Evolutionary conservation across 2,888 invertebrate species (phyloP), one percentile per base, ranked within the genome.

Genomic region (Periphyllus acericola): DNA sequence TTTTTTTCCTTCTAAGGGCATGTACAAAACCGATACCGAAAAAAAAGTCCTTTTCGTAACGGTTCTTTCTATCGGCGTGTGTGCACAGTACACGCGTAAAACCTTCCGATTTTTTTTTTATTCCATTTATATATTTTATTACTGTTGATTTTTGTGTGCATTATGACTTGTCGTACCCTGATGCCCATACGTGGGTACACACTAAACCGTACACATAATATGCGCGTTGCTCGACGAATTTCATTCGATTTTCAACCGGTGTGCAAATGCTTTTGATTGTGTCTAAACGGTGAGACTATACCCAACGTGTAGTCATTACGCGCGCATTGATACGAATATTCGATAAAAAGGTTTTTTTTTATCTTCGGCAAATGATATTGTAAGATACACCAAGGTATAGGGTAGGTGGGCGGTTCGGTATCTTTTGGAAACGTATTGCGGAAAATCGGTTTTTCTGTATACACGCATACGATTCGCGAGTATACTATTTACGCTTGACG

Each of bases 1-100:
- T 71, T 75, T 78, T 21, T 14, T 79, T 71, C 14, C 6, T 66
- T 76, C 4, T 34, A 5, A 19, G 36, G 83, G 55, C 46, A n/a
- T n/a, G n/a, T 52, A 46, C 36, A 60, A 32, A 34, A 46, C 11
- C n/a, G 21, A 34, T 46, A 75, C n/a, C 17, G 46, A n/a, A 60
- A 87, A 74, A 80, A 72, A 81, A 34, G 17, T 79, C 46, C 71
- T 79, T 60, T 66, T 29, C 34, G 66, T 79, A 86, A 86, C 86
- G 80, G 79, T 80, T 85, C 52, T 85, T 84, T n/a, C 19, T 76
- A 25, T 4, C 36, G 17, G 29, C 9, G 29, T 14, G 34, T 76
- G 19, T 29, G 6, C 19, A 34, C 55, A 60, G 32, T 32, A 32
- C 46, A 52, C 71, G 82, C 71, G 82, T 71, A 76, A 46, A 76